Evolutionary conservation across 1,140 invertebrate species (phyloP).

Genomic region (Drosophila sturtevanti): DNA sequence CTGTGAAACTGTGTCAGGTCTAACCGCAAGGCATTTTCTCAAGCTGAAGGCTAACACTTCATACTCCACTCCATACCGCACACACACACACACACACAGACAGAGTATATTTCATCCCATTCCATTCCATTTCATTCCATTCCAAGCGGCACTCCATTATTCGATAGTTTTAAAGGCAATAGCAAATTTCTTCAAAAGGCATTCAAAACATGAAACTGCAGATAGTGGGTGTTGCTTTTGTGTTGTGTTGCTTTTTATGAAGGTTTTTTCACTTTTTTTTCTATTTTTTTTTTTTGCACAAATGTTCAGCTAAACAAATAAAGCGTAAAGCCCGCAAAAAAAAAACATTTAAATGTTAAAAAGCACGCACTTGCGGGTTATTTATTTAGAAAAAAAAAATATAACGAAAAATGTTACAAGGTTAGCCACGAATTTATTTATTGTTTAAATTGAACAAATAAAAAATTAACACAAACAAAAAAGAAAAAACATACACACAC

Average conservation of each 20-base stretch:
- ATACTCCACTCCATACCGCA: too few relatives aligned
- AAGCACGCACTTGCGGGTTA: constrained; percentile 19
- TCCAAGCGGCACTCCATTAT: too few relatives aligned
- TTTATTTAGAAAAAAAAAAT: constrained; percentile 13
- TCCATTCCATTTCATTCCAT: background rate
- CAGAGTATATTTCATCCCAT: background rate
- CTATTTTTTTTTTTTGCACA: constrained; percentile 1
- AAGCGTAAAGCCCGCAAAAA: constrained; percentile 38
- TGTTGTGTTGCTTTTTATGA: constrained; percentile 16
- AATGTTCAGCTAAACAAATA: constrained; percentile 52
- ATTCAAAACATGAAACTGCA: constrained; percentile 14
- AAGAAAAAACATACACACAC: background rate
- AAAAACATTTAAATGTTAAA: constrained; percentile 27
- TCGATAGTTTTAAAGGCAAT: constrained; percentile 22
- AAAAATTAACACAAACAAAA: constrained; percentile 13
- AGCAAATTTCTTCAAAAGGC: constrained; percentile 43
- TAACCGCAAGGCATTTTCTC: constrained; percentile 41
- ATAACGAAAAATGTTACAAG: constrained; percentile 16
- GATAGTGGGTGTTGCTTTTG: constrained; percentile 37
- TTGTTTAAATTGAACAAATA: constrained; percentile 19
- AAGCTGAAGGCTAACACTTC: constrained; percentile 35
- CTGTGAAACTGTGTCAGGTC: constrained; percentile 46
- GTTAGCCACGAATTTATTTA: constrained; percentile 29
- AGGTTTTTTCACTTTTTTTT: constrained; percentile 35
- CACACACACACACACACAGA: too few relatives aligned